Evolutionary conservation across 1,140 invertebrate species (phyloP), one percentile per base, ranked within the genome.

Genomic region (Antheraea mylitta): DNA sequence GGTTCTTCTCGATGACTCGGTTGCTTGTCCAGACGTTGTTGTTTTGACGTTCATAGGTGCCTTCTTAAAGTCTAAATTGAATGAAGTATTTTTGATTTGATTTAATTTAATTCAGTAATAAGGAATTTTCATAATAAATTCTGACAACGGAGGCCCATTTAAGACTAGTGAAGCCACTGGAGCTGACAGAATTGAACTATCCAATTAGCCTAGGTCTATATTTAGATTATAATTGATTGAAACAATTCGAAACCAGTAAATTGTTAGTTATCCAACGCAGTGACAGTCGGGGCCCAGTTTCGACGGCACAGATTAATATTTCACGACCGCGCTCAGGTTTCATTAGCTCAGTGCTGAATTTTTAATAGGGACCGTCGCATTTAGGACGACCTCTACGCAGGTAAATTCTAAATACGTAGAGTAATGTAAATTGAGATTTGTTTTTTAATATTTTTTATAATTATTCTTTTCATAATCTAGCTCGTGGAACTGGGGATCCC

Each of bases 281-380:
- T 64, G 63, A 64, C 63, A 64, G 9, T 53, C 45, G 45, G 18
- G 36, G 10, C 63, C 63, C 13, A 18, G 63, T 64, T 64, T 64
- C 63, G 37, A 37, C 10, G 30, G 10, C 8, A 16, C 13, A 58
- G 18, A 18, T 67, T 67, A 67, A 67, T 67, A 67, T 67, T 67
- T 38, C 30, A 60, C n/a, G 7, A 13, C 16, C 19, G 22, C 53
- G 30, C 66, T 67, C 66, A 58, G 66, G 58, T 67, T 67, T 67
- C 66, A 67, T 67, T 67, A 67, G 66, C 63, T 67, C 16, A 6
- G 13, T 13, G 13, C 16, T 67, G 66, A 67, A 67, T 67, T 67
- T 67, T 67, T 67, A 67, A 67, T 36, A 5, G 18, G 60, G 19
- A 19, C 22, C 60, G 3, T 30, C 60, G 19, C 60, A 30, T 22